Conservation (phyloP, 2,797 vertebrate species). For the Centroberyx gerrardi region DNA sequence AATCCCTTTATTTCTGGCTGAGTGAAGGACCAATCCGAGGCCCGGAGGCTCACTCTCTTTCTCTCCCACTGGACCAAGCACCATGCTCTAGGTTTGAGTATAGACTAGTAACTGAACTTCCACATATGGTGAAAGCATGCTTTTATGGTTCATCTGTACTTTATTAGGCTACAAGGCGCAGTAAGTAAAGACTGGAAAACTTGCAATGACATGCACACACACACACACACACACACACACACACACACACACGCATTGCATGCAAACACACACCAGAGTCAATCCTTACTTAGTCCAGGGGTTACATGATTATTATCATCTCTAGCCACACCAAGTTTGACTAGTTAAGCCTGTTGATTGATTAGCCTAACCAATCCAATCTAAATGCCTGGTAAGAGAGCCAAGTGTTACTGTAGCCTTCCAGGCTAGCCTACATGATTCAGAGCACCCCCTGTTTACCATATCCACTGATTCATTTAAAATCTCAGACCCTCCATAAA, state of each 20-base stretch:
- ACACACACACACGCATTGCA: too few species aligned
- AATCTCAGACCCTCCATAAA: background rate
- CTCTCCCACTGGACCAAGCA: constrained; percentile 5
- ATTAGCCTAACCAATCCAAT: constrained; percentile 14
- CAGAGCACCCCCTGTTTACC: background rate
- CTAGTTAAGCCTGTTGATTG: constrained; percentile 34
- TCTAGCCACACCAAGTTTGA: constrained; percentile 18
- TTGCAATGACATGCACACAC: too few species aligned
- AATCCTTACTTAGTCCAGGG: background rate
- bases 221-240: background rate
- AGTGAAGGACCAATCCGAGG: constrained; percentile 50
- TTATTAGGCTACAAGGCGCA: background rate
- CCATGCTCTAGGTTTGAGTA: background rate
- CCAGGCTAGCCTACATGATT: background rate
- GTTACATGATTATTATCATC: constrained; percentile 6
- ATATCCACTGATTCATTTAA: background rate
- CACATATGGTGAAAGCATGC: background rate
- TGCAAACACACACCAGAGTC: constrained; percentile 14
- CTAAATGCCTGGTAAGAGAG: background rate
- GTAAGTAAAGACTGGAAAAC: background rate
- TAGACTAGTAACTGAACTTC: background rate
- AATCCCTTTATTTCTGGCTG: constrained; percentile 80
- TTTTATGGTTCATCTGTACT: background rate
- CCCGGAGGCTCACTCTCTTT: constrained; percentile 13
- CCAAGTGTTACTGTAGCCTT: background rate